A percentile compares a stretch with the other conserved stretches of the same genome.
These are phyloP conservation scores for Octopus sinensis DNA, from an alignment of 1,140 invertebrate genomes.

Conservation along the genomic window DNA sequence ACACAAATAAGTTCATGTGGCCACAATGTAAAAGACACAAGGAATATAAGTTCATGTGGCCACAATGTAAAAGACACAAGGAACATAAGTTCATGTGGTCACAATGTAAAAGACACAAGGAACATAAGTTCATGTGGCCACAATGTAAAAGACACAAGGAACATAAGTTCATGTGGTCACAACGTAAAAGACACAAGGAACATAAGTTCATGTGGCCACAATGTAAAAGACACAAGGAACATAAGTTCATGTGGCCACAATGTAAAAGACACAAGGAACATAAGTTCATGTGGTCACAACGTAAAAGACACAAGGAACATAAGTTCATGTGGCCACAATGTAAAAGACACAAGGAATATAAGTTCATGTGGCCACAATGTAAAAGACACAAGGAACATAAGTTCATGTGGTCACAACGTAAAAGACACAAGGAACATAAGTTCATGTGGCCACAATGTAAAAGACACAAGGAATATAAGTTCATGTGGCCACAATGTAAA, in stretches of 20 bases:
- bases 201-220: not conserved
- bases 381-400: not conserved
- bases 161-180: too few relatives aligned
- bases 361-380: not conserved
- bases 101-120: constrained; percentile 7
- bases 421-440: not conserved
- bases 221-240: not conserved
- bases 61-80: constrained; percentile 4
- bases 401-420: not conserved
- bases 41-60: not conserved
- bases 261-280: not conserved
- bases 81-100: not conserved
- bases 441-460: too few relatives aligned
- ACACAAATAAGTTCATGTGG: not conserved
- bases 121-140: constrained; percentile 9
- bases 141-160: not conserved
- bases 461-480: not conserved
- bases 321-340: constrained; percentile 1
- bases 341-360: not conserved
- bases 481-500: not conserved
- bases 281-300: not conserved
- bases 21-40: constrained; percentile 8
- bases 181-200: not conserved
- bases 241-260: constrained; percentile 6
- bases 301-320: not conserved